Conservation (phyloP, 2,113 vertebrate genomes). For the Syngnathus floridae region DNA sequence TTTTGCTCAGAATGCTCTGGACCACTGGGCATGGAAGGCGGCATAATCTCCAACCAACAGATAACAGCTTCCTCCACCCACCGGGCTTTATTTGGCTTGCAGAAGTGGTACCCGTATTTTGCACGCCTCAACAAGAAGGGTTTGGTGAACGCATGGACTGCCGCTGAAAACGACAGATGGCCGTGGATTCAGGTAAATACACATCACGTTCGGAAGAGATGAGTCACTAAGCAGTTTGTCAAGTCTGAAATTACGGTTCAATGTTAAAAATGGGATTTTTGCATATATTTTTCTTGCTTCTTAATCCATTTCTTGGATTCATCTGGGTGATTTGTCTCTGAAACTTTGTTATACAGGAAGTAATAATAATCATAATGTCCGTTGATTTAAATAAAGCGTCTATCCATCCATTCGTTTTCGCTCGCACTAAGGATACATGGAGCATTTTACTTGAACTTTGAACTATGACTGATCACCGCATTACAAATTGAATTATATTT, state of each 20-base stretch:
- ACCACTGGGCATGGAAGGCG: slow-evolving; percentile 94
- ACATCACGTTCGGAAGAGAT: slow-evolving; percentile 24
- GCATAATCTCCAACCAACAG: slow-evolving; percentile 97
- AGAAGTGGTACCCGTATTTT: slow-evolving; percentile 99
- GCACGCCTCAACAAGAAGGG: slow-evolving; percentile 97
- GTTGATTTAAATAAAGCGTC: too few species aligned
- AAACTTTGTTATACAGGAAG: too few species aligned
- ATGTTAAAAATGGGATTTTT: neutral
- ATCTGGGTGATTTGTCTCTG: neutral
- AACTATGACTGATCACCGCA: too few species aligned
- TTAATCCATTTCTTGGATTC: neutral
- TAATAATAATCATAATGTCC: too few species aligned
- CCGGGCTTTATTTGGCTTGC: slow-evolving; percentile 92
- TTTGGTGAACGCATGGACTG: slow-evolving; percentile 98
- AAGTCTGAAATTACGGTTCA: too few species aligned
- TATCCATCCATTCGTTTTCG: too few species aligned
- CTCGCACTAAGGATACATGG: too few species aligned
- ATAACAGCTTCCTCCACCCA: slow-evolving; percentile 97
- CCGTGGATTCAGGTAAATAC: slow-evolving; percentile 97
- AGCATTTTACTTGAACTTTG: too few species aligned
- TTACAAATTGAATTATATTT: too few species aligned
- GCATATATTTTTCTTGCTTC: neutral
- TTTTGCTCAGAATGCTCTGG: slow-evolving; percentile 84
- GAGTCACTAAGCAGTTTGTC: slow-evolving; percentile 14
- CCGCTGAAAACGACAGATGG: slow-evolving; percentile 98